Evolutionary conservation across 2,797 vertebrate genomes (phyloP).

Genomic region (Anniella stebbinsi): DNA sequence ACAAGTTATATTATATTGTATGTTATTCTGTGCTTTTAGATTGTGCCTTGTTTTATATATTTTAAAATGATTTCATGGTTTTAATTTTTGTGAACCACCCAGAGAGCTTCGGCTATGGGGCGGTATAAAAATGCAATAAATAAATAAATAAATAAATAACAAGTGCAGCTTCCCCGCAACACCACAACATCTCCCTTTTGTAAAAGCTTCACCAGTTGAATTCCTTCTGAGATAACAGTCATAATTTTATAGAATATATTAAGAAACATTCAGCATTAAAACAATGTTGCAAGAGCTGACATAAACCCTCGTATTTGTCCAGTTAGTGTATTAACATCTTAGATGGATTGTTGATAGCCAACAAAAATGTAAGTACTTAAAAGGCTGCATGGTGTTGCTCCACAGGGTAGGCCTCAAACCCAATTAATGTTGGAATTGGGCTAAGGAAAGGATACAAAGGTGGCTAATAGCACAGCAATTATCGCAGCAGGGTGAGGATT

Average conservation of each 20-base stretch:
- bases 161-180: neutral
- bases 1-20: too few species aligned
- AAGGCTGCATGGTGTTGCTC: neutral
- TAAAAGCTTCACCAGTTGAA: neutral
- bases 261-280: too few species aligned
- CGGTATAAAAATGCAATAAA: too few species aligned
- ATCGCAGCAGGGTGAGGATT: conserved; percentile 3
- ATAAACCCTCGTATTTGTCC: neutral
- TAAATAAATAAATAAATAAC: too few species aligned
- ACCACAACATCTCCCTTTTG: neutral
- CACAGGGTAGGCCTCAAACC: neutral
- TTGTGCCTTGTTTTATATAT: too few species aligned
- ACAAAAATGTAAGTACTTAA: conserved; percentile 15
- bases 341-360: conserved; percentile 13
- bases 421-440: conserved; percentile 19
- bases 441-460: conserved; percentile 16
- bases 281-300: neutral
- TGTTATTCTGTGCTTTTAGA: too few species aligned
- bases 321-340: neutral
- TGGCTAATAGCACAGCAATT: conserved; percentile 23
- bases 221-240: neutral
- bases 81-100: too few species aligned
- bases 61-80: too few species aligned
- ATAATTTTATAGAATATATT: neutral
- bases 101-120: too few species aligned